Percentiles rank a stretch among this genome's conserved stretches.
These are phyloP conservation scores for Otocyon megalotis DNA, from an alignment of 2,113 vertebrate species.

Conservation along the genomic window DNA sequence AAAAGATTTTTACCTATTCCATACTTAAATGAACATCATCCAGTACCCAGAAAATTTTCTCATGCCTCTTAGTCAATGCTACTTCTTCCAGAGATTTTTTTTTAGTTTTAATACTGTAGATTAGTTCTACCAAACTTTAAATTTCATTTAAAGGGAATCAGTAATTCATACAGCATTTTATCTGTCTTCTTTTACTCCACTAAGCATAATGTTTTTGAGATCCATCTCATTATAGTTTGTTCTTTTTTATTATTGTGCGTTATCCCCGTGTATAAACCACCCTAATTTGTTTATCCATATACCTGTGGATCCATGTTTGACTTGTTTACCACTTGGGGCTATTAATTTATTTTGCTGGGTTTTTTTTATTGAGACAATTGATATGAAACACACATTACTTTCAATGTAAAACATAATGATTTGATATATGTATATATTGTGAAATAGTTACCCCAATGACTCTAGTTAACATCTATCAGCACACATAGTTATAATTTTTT, in stretches of 20 bases:
- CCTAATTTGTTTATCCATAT: constrained; percentile 29
- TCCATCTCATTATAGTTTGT: not conserved
- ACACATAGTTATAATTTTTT: not conserved
- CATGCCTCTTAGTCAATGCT: not conserved
- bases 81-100: not conserved
- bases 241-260: constrained; percentile 31
- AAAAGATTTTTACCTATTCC: not conserved
- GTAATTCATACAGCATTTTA: not conserved
- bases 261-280: not conserved
- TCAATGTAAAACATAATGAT: not conserved
- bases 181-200: not conserved
- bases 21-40: not conserved
- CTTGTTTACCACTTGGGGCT: not conserved
- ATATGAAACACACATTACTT: not conserved
- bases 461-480: not conserved
- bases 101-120: not conserved
- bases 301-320: not conserved
- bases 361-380: not conserved
- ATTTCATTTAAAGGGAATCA: constrained; percentile 19
- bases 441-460: not conserved
- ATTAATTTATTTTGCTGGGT: not conserved
- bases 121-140: not conserved
- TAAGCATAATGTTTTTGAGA: constrained; percentile 39
- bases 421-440: not conserved
- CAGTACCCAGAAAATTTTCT: not conserved